Evolutionary conservation across 30 jellyfish, hydroid and myxozoan genomes (phyloP), one percentile per base, ranked within the genome.

Genomic region (Catostylus mosaicus): DNA sequence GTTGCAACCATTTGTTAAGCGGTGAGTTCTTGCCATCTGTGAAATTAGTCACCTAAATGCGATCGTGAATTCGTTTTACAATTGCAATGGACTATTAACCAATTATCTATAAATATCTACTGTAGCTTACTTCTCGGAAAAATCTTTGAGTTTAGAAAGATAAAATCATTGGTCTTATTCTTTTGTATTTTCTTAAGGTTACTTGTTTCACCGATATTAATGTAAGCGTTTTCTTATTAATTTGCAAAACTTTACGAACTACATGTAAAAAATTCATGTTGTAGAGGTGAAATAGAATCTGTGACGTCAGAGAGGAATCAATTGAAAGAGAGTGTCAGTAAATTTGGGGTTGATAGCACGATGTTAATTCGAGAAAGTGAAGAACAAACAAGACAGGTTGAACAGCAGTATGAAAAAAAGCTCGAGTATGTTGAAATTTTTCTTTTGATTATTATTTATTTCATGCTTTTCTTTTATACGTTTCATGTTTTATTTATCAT

Each of bases 301-400:
- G 64, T 84, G 34, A 80, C 90, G 32, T 68, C 87, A 6, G 98
- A 93, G 20, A 69, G 92, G 24, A 88, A 83, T 35, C 81, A 79
- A 7, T 73, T 93, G 70, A 86, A 86, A 78, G 89, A 72, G 38
- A 82, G 71, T 46, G 78, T 93, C n/a, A 79, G 80, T 65, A 93
- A 93, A 72, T 81, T 77, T 54, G 97, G 96, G 14, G 43, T 80
- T 38, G 97, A 87, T 68, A 93, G 87, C 72, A 59, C 89, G 2
- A 20, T 80, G 76, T 80, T 84, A 57, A 78, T 93, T 50, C 75
- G 90, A 38, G 98, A 93, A 62, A 81, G 98, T 19, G 98, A 93
- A 73, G 96, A 86, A 47, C 98, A 93, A 47, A 75, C 95, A 40
- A 60, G 90, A 59, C 83, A 74, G 56, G 85, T 73, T 10, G 98